A percentile compares a stretch with the other conserved stretches of the same genome.
These are phyloP conservation scores for Kryptolebias marmoratus DNA, from an alignment of 2,113 vertebrate genomes.

Conservation along the genomic window DNA sequence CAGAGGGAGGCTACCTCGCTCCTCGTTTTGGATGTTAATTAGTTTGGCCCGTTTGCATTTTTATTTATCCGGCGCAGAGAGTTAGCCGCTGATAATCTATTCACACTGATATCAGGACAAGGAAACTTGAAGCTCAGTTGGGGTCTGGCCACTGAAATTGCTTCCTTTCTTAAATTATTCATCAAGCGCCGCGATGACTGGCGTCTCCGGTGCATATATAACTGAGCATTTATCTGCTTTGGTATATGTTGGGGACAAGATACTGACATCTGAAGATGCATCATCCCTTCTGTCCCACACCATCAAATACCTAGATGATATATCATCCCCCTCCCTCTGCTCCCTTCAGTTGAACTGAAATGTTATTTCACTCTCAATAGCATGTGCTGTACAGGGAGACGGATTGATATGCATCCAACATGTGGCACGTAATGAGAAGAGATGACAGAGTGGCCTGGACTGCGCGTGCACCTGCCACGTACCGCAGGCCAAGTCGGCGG, in stretches of 20 bases:
- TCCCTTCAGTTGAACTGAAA: conserved; percentile 54
- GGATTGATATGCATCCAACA: conserved; percentile 67
- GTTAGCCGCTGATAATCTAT: conserved; percentile 68
- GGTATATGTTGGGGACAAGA: conserved; percentile 24
- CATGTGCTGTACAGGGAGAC: conserved; percentile 36
- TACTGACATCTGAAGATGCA: conserved; percentile 25
- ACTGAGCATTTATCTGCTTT: conserved; percentile 50
- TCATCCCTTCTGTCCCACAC: conserved; percentile 19
- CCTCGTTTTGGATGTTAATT: conserved; percentile 70
- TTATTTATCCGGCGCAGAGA: conserved; percentile 59
- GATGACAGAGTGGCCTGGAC: conserved; percentile 65
- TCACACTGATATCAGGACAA: conserved; percentile 53
- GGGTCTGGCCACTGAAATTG: conserved; percentile 37
- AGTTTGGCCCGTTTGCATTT: conserved; percentile 72
- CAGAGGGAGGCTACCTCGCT: conserved; percentile 57
- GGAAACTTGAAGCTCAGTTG: conserved; percentile 48
- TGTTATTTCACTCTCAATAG: conserved; percentile 39
- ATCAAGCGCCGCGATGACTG: conserved; percentile 40
- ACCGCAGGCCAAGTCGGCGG: conserved; percentile 53
- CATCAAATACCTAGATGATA: conserved; percentile 36
- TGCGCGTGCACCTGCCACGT: conserved; percentile 57
- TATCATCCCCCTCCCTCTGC: conserved; percentile 12
- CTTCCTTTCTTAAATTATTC: conserved; percentile 68
- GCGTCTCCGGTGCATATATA: conserved; percentile 56
- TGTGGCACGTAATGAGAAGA: conserved; percentile 60